Evolutionary conservation across 2,797 vertebrate genomes (phyloP).

Genomic region (Xyrichtys novacula): DNA sequence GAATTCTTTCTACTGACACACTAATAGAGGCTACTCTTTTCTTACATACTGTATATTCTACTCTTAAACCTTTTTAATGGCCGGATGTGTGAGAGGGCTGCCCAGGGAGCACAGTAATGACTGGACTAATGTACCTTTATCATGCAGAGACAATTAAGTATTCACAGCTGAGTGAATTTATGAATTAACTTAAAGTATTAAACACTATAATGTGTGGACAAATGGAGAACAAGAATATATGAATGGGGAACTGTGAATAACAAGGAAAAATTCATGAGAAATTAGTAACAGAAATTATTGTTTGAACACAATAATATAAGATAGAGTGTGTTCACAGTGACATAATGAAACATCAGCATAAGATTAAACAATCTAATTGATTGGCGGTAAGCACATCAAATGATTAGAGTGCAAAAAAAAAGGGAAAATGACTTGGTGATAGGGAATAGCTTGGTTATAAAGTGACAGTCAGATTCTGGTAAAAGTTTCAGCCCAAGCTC

Average conservation of each 20-base stretch:
- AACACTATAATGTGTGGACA: slow-evolving; percentile 7
- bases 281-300: no score
- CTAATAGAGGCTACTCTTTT: slow-evolving; percentile 1
- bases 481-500: slow-evolving; percentile 6
- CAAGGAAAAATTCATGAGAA: background rate
- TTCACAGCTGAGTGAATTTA: slow-evolving; percentile 14
- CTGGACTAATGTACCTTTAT: slow-evolving; percentile 20
- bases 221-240: background rate
- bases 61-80: slow-evolving; percentile 8
- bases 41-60: background rate
- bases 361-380: background rate
- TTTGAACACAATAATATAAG: no score
- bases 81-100: background rate
- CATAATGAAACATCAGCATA: background rate
- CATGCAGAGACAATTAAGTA: slow-evolving; percentile 30
- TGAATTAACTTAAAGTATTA: slow-evolving; percentile 10
- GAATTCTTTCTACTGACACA: background rate
- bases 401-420: no score
- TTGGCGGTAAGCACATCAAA: no score
- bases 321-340: no score
- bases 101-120: slow-evolving; percentile 24
- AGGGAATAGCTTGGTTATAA: background rate
- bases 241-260: background rate
- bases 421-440: background rate
- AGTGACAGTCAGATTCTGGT: background rate